Evolutionary conservation across 2,888 invertebrate genomes (phyloP).

Genomic region (Agrotis clavis): DNA sequence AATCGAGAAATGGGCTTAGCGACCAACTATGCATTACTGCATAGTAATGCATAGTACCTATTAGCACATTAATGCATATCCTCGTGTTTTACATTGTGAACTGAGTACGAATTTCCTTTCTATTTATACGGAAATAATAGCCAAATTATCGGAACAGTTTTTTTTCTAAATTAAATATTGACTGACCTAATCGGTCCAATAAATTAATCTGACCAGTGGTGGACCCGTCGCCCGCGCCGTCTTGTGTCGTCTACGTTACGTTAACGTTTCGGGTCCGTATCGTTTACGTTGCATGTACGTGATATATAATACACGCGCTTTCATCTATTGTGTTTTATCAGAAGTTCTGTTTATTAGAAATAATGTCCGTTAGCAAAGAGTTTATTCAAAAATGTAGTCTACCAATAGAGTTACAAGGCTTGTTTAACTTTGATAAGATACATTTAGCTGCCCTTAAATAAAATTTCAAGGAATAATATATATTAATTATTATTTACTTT

Average conservation of each 20-base stretch:
- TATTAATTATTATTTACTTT: background rate
- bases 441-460: background rate
- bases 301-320: slow-evolving; percentile 40
- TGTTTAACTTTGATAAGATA: slow-evolving; percentile 4
- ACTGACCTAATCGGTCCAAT: too few species aligned
- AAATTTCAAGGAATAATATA: background rate
- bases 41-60: too few species aligned
- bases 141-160: background rate
- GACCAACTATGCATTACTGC: background rate
- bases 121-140: too few species aligned
- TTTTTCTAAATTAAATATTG: background rate
- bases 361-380: background rate
- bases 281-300: slow-evolving; percentile 29
- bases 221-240: too few species aligned
- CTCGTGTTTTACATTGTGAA: background rate
- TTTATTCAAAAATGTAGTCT: background rate
- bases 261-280: slow-evolving; percentile 34
- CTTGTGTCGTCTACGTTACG: background rate
- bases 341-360: slow-evolving; percentile 13
- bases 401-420: background rate
- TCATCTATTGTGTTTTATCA: slow-evolving; percentile 72
- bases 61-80: background rate
- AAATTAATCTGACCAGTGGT: too few species aligned
- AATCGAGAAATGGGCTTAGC: background rate
- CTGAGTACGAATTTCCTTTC: too few species aligned